phyloP scores from a whole-genome alignment of 2,113 vertebrate species.

The Sterna hirundo region DNA sequence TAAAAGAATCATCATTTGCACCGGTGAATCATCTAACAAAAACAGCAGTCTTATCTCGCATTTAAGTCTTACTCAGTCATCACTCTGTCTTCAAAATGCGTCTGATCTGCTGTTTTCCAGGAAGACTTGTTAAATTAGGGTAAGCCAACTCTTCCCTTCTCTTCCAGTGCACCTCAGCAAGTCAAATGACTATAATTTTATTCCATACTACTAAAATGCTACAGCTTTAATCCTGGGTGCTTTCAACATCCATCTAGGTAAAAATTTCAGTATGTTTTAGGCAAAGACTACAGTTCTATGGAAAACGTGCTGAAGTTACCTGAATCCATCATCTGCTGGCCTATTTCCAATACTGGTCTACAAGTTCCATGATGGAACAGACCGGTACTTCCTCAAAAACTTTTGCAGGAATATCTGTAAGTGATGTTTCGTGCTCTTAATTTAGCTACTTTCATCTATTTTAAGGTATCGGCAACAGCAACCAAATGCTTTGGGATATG shows the following conservation, averaged over 20 bases:
- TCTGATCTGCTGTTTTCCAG: background rate
- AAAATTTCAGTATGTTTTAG: background rate
- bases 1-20: background rate
- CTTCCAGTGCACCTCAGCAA: background rate
- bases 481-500: background rate
- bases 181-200: background rate
- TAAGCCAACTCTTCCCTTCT: background rate
- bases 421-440: background rate
- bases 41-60: background rate
- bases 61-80: background rate
- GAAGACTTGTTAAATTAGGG: background rate
- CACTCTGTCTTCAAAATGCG: background rate
- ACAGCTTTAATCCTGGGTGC: background rate
- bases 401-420: background rate
- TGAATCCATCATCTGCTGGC: background rate
- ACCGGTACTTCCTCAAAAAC: background rate
- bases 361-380: background rate
- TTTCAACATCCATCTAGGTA: background rate
- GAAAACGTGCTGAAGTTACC: background rate
- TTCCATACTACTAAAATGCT: background rate
- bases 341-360: background rate
- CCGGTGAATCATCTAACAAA: background rate
- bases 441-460: background rate
- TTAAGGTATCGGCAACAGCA: background rate
- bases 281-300: background rate